Base-by-base conservation (phyloP, 2,113 vertebrate genomes). In the Neodontobutis hainanensis region DNA sequence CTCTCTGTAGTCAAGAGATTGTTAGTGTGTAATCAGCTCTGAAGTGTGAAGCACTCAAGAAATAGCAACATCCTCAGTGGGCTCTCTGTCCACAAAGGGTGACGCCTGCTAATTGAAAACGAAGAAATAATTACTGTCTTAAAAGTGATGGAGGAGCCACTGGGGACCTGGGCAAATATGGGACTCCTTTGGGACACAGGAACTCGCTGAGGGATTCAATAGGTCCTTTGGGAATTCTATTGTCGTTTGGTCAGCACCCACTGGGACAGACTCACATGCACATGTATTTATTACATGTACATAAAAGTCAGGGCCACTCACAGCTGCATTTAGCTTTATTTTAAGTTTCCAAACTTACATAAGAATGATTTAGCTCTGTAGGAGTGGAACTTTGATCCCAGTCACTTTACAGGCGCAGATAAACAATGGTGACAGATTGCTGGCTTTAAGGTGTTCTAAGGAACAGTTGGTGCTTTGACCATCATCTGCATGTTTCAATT, bases 361-460 rank as follows among this genome's bases (percentile, higher is more conserved):
- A 43, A 43, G 6, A 43, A 45, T 5, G 65, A 27, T 27, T 27
- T 88, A 15, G 16, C 70, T 69, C 68, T 12, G 81, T 88, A 91
- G 94, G 92, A 91, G 88, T 5, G 0, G 65, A 91, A 87, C 86
- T 86, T 88, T 93, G 94, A 94, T 94, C 93, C 92, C 92, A 92
- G 92, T 91, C 93, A 92, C 89, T 61, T 55, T 61, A 88, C 91
- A 91, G 92, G 93, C 89, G 92, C 92, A 87, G 93, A 91, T 95
- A 94, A 95, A 93, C 93, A 94, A 95, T 94, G 94, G 94, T 92
- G 92, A 94, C 92, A 90, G 92, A 91, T 90, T 92, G 92, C 90
- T 92, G 87, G 92, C 93, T 94, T 93, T 86, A 92, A 90, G 40
- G 65, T 53, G 69, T 53, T 90, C 65, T 91, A 92, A 92, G 91